Evolutionary conservation across 2,888 invertebrate genomes (phyloP).

Genomic region (Gymnosoma rotundatum): DNA sequence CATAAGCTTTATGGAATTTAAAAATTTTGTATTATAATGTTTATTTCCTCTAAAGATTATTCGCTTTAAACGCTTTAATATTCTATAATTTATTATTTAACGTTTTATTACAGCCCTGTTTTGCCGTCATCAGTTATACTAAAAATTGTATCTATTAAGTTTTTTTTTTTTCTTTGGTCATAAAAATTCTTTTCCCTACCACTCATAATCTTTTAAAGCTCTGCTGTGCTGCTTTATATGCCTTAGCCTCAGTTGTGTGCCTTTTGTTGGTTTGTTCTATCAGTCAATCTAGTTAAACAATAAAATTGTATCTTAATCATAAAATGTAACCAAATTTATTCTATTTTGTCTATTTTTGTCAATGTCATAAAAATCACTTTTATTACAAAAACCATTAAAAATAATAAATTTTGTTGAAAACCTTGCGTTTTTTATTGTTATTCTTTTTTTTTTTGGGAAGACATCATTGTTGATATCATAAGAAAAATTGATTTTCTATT

Average conservation of each 20-base stretch:
- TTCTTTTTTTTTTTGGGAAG: neutral
- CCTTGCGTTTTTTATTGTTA: neutral
- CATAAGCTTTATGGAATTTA: no score
- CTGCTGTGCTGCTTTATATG: neutral
- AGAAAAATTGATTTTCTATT: neutral
- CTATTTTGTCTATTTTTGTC: conserved; percentile 5
- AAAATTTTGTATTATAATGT: no score
- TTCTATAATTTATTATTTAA: no score
- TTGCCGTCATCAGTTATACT: no score
- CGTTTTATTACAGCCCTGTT: neutral
- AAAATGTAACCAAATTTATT: conserved; percentile 46
- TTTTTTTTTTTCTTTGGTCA: no score
- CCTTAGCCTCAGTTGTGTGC: neutral
- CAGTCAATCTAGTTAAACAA: conserved; percentile 39
- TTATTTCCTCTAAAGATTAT: no score
- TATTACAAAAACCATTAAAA: conserved; percentile 67
- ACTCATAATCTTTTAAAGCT: conserved; percentile 16
- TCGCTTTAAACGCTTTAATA: no score
- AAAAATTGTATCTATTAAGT: no score
- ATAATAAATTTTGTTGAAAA: conserved; percentile 37
- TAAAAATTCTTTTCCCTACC: neutral
- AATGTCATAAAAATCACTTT: conserved; percentile 71
- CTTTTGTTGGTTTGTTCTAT: neutral
- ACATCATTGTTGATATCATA: neutral
- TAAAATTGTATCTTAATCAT: conserved; percentile 32